phyloP scores from a whole-genome alignment of 2,113 vertebrate species.

The Toxotes jaculatrix region DNA sequence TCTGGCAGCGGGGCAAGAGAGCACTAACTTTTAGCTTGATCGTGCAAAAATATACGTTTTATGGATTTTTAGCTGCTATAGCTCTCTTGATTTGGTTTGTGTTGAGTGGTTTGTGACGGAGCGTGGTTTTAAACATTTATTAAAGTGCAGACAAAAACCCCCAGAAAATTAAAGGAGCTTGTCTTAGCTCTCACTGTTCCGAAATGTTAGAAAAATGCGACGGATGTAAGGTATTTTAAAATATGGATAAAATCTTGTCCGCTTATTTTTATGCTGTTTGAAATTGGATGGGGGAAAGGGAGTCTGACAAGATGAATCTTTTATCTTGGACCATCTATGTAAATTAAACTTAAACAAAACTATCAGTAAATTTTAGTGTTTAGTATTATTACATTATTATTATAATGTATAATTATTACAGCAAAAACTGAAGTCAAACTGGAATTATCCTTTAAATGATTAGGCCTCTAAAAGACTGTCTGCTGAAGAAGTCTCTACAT shows the following conservation, averaged over 20 bases:
- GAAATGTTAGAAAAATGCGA: not conserved
- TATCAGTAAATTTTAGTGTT: not conserved
- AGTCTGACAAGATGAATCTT: constrained; percentile 6
- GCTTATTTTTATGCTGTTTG: constrained; percentile 2
- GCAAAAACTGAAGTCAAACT: constrained; percentile 8
- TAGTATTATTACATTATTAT: not conserved
- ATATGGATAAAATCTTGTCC: not conserved
- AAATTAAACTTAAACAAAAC: constrained; percentile 20
- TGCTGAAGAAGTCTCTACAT: constrained; percentile 54
- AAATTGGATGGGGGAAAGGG: not conserved
- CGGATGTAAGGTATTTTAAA: not conserved
- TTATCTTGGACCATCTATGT: not conserved
- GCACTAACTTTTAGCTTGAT: not conserved
- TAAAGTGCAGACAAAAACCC: not conserved
- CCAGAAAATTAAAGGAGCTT: not conserved
- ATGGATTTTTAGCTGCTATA: not conserved
- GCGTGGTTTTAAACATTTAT: constrained; percentile 13
- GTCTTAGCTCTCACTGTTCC: not conserved
- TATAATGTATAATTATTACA: no score
- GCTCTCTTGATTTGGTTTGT: not conserved
- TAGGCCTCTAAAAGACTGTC: constrained; percentile 37
- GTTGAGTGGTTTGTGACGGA: not conserved
- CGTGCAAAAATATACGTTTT: not conserved
- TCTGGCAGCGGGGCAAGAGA: not conserved
- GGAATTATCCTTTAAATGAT: constrained; percentile 34